These are phyloP conservation scores for Loris lydekkerianus DNA, from an alignment of 2,797 vertebrate genomes.

Conservation along the genomic window DNA sequence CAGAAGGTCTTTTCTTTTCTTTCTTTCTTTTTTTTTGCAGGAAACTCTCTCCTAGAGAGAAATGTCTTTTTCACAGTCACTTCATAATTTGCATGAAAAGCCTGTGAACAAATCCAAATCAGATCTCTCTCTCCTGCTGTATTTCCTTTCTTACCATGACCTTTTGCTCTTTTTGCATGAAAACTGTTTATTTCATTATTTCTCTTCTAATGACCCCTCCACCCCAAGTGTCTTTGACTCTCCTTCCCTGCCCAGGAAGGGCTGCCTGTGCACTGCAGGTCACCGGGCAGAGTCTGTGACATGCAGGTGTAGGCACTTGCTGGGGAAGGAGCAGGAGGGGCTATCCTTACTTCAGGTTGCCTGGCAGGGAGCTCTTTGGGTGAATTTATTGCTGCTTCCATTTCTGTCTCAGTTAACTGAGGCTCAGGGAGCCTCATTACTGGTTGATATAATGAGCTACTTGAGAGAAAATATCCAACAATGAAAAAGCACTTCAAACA, in stretches of 20 bases:
- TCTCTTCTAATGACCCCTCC: neutral
- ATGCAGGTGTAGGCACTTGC: constrained; percentile 71
- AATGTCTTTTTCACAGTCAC: neutral
- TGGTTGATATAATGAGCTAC: constrained; percentile 78
- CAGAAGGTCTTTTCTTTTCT: neutral
- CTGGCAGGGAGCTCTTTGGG: constrained; percentile 58
- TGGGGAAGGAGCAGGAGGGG: neutral
- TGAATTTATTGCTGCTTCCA: constrained; percentile 76
- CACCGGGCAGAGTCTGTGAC: neutral
- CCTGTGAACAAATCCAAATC: neutral
- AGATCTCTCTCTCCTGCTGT: neutral
- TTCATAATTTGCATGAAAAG: neutral
- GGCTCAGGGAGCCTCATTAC: constrained; percentile 69
- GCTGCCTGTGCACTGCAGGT: neutral
- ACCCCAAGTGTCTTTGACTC: neutral
- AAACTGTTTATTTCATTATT: neutral
- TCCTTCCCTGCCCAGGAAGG: neutral
- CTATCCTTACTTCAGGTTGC: constrained; percentile 44
- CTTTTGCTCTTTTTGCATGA: neutral
- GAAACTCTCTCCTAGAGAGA: neutral
- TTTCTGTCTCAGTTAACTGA: constrained; percentile 44
- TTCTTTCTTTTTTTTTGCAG: neutral
- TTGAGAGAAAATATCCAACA: constrained; percentile 74
- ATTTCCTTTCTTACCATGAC: neutral
- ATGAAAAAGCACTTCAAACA: constrained; percentile 80